Evolutionary conservation across 2,888 invertebrate genomes (phyloP).

Genomic region (Nudaria mundana): DNA sequence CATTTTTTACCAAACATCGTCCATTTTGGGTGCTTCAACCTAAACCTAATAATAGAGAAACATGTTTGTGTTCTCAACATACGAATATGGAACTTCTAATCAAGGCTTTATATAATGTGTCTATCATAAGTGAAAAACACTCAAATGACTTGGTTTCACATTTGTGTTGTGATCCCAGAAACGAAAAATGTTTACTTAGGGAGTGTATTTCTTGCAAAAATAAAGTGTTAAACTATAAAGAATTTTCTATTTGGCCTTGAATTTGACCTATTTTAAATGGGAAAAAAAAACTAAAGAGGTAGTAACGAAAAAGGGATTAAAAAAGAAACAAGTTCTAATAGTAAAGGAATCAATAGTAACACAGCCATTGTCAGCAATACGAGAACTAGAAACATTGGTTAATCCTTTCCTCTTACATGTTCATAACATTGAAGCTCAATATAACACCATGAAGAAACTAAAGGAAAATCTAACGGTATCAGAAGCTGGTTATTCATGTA

Average conservation of each 20-base stretch:
- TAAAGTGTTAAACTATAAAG: neutral
- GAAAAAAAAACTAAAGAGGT: neutral
- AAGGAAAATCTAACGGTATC: conserved; percentile 1
- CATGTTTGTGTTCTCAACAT: conserved; percentile 13
- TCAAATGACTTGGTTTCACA: neutral
- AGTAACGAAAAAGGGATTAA: neutral
- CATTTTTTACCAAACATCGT: conserved; percentile 11
- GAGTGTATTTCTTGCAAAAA: conserved; percentile 1
- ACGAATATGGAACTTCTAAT: conserved; percentile 12
- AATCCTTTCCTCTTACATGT: neutral
- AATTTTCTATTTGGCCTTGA: neutral
- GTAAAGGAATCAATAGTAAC: neutral
- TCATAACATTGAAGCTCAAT: neutral
- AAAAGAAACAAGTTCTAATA: conserved; percentile 1
- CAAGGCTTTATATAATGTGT: conserved; percentile 3
- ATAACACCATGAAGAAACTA: neutral
- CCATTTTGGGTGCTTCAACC: conserved; percentile 16
- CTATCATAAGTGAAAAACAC: conserved; percentile 4
- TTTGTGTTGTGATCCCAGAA: conserved; percentile 4
- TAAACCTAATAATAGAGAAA: conserved; percentile 11
- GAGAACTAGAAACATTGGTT: neutral
- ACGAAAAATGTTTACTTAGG: conserved; percentile 3
- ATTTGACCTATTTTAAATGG: conserved; percentile 1
- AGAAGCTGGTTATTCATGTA: conserved; percentile 5
- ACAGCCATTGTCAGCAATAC: neutral